Evolutionary conservation across 2,113 vertebrate species (phyloP).

Genomic region (Gadus macrocephalus): DNA sequence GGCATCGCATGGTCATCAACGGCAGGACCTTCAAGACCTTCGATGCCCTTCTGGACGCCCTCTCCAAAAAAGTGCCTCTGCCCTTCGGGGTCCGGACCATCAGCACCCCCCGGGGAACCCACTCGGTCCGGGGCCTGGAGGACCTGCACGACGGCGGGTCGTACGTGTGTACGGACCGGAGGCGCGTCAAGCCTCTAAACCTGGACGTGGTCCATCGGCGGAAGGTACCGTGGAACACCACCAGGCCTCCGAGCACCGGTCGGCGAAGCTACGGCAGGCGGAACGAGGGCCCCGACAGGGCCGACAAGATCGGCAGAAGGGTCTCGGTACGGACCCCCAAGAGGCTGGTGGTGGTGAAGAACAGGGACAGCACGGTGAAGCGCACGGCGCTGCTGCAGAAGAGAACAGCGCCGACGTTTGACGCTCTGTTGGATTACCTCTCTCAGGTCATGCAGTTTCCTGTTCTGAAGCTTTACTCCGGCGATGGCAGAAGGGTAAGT

Average conservation of each 20-base stretch:
- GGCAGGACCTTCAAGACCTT: slow-evolving; percentile 90
- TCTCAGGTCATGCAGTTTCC: slow-evolving; percentile 82
- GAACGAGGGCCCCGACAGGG: slow-evolving; percentile 44
- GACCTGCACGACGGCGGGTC: slow-evolving; percentile 89
- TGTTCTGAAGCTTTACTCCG: slow-evolving; percentile 83
- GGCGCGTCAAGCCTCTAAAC: slow-evolving; percentile 86
- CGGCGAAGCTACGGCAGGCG: slow-evolving; percentile 43
- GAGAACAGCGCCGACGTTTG: slow-evolving; percentile 81
- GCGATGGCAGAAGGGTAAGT: slow-evolving; percentile 88
- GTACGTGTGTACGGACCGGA: slow-evolving; percentile 90
- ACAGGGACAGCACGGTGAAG: slow-evolving; percentile 75
- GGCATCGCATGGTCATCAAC: slow-evolving; percentile 86
- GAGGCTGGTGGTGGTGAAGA: slow-evolving; percentile 83
- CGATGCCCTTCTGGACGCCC: slow-evolving; percentile 85
- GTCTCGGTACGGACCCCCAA: slow-evolving; percentile 71
- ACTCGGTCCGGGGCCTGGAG: slow-evolving; percentile 77
- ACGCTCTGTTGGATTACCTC: slow-evolving; percentile 83
- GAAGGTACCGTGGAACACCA: slow-evolving; percentile 85
- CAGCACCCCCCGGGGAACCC: slow-evolving; percentile 85
- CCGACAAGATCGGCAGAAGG: slow-evolving; percentile 49
- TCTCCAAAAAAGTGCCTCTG: slow-evolving; percentile 89
- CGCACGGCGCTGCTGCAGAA: slow-evolving; percentile 74
- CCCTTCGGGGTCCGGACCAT: slow-evolving; percentile 96
- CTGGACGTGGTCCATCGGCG: slow-evolving; percentile 75
- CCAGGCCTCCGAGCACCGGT: slow-evolving; percentile 65